These are phyloP conservation scores for Pollenia amentaria DNA, from an alignment of 2,888 invertebrate species.

Conservation along the genomic window DNA sequence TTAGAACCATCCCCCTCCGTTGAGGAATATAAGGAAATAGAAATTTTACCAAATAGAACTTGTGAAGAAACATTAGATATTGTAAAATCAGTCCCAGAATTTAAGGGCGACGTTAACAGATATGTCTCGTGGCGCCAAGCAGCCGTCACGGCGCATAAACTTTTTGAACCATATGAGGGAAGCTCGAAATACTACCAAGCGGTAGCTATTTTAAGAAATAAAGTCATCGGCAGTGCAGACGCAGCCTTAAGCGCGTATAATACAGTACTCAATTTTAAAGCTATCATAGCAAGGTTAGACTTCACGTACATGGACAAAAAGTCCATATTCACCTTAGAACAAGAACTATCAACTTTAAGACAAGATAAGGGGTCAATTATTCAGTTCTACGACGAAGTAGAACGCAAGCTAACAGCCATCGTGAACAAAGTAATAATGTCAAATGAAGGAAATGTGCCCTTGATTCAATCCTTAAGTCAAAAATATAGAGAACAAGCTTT, in stretches of 20 bases:
- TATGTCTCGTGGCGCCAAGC: neutral
- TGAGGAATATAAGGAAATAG: constrained; percentile 1
- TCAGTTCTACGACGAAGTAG: neutral
- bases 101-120: neutral
- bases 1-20: neutral
- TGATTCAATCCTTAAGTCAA: neutral
- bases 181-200: too few species aligned
- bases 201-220: too few species aligned
- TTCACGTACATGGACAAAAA: constrained; percentile 1
- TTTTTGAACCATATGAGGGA: too few species aligned
- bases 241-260: neutral
- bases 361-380: neutral
- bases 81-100: constrained; percentile 4
- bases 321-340: neutral
- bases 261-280: constrained; percentile 2
- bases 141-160: too few species aligned
- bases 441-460: neutral
- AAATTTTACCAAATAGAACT: constrained; percentile 15
- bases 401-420: neutral
- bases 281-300: neutral
- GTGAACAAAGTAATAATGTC: neutral
- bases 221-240: neutral
- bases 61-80: neutral
- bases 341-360: neutral
- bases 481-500: constrained; percentile 1